Conservation (phyloP, 2,888 invertebrate genomes). For the Parnassius smintheus region DNA sequence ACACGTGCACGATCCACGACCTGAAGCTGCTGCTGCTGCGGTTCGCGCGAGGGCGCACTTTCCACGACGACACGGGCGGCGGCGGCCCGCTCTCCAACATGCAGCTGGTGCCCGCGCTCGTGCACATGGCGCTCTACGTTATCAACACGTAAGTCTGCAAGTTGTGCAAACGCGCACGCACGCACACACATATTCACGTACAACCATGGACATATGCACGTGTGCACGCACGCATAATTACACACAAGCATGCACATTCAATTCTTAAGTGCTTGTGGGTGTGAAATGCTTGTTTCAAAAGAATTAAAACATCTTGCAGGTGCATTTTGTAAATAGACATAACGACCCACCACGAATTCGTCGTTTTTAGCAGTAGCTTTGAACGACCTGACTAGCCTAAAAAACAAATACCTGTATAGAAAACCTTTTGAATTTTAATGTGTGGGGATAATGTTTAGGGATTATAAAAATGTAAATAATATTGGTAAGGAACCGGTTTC, state of each 20-base stretch:
- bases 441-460: too few species aligned
- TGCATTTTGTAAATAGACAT: too few species aligned
- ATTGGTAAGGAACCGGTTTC: too few species aligned
- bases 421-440: too few species aligned
- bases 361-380: too few species aligned
- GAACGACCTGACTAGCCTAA: too few species aligned
- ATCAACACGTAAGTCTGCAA: conserved; percentile 88
- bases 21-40: conserved; percentile 92
- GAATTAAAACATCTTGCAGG: too few species aligned
- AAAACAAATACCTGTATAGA: too few species aligned
- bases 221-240: neutral
- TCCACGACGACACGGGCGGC: conserved; percentile 98
- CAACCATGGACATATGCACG: neutral
- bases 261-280: too few species aligned
- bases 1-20: conserved; percentile 93
- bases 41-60: conserved; percentile 96
- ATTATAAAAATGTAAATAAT: too few species aligned
- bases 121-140: conserved; percentile 97
- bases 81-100: conserved; percentile 98
- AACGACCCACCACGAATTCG: too few species aligned
- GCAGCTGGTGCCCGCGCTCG: conserved; percentile 96
- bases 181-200: neutral
- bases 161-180: neutral
- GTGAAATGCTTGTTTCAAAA: too few species aligned
- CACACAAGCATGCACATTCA: neutral